Base-by-base conservation (phyloP, 2,797 vertebrate genomes). In the Nannoperca obscura region DNA sequence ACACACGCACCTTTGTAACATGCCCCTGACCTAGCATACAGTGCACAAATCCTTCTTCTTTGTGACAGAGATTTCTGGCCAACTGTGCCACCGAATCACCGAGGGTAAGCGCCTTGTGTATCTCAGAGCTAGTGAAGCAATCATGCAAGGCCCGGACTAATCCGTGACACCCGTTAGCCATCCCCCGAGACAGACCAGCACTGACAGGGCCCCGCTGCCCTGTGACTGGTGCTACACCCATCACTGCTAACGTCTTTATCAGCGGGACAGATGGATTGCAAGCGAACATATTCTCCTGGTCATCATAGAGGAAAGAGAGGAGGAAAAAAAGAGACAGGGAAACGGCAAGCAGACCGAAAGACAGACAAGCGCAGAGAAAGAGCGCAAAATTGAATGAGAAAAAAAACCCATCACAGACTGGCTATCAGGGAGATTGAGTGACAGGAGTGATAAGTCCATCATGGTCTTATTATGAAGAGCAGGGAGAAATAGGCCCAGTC, bases 401-500 rank as follows among this genome's bases (percentile, higher is more conserved):
- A 64, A 65, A 50, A 40, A 40, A 13, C 49, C 9, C 24, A 27
- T 62, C 67, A 82, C 66, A 68, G 73, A 67, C 87, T 84, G 67
- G 86, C 87, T 89, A 91, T 91, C 92, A 83, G 77, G 69, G 79
- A 88, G 67, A 63, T 72, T 90, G 91, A 94, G 75, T 92, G 94
- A 91, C 91, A 88, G 86, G 20, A 73, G 62, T 78, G 94, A 95
- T 94, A 93, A 86, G 90, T 81, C 84, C 91, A 94, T 95, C 92
- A 90, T 87, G 77, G 87, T 76, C 80, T 84, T 75, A 79, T 94
- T 92, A 91, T 88, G 83, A 91, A 83, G 71, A 84, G 86, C 86
- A 30, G 42, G 49, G 63, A 70, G 77, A 70, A 83, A 83, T 52
- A 76, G 84, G 44, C 69, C 53, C 79, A 64, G 79, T 81, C 71